These are phyloP conservation scores for Solea solea DNA, from an alignment of 2,113 vertebrate genomes.

Conservation along the genomic window DNA sequence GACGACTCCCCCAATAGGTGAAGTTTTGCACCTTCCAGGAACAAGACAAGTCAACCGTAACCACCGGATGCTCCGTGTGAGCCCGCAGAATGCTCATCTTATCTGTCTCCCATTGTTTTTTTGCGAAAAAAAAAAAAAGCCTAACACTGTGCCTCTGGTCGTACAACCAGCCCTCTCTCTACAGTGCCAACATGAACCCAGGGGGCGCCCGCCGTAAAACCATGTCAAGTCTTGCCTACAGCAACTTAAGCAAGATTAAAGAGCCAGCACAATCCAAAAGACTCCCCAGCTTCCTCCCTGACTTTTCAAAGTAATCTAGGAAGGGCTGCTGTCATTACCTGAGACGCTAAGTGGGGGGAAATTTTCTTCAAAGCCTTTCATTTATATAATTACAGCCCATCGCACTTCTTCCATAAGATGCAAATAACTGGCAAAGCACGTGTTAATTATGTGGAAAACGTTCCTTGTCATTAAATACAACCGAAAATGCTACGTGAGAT, in stretches of 20 bases:
- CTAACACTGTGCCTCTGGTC: constrained; percentile 37
- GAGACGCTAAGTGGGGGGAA: constrained; percentile 64
- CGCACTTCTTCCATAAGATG: constrained; percentile 13
- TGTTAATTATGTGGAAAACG: not conserved
- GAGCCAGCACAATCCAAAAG: constrained; percentile 60
- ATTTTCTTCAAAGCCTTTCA: constrained; percentile 56
- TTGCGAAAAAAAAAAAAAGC: constrained; percentile 39
- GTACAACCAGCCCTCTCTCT: constrained; percentile 24
- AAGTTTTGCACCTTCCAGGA: constrained; percentile 67
- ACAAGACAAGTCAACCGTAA: constrained; percentile 60
- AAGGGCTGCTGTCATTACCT: constrained; percentile 65
- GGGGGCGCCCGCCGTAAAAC: constrained; percentile 43
- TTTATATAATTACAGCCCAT: constrained; percentile 44
- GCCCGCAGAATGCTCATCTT: constrained; percentile 26
- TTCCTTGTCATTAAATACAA: not conserved
- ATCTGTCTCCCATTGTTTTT: constrained; percentile 15
- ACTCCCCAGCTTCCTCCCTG: constrained; percentile 55
- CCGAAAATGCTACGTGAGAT: not conserved
- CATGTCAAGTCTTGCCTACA: constrained; percentile 70
- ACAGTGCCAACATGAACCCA: constrained; percentile 48
- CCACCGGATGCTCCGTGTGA: constrained; percentile 37
- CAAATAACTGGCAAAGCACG: not conserved
- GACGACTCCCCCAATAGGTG: constrained; percentile 67
- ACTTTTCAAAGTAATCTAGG: constrained; percentile 61
- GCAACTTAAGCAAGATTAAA: constrained; percentile 79